phyloP scores from a whole-genome alignment of 1,140 invertebrate genomes.

The Nixonia krombeini region DNA sequence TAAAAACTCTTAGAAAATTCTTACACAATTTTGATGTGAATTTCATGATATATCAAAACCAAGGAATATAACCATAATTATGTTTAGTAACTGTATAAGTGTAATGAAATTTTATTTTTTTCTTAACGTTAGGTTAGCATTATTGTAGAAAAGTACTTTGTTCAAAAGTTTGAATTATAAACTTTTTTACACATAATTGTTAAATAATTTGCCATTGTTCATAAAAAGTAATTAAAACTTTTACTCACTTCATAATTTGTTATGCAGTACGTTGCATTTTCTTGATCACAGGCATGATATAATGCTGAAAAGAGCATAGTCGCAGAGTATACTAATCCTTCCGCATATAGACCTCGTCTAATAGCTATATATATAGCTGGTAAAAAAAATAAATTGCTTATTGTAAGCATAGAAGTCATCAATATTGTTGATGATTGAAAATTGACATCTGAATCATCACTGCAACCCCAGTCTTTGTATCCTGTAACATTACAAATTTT shows the following conservation, averaged over 20 bases:
- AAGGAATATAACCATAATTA: too few species aligned
- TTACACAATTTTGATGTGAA: too few species aligned
- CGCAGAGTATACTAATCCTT: constrained; percentile 85
- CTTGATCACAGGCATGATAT: constrained; percentile 83
- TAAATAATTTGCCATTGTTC: too few species aligned
- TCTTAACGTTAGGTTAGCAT: too few species aligned
- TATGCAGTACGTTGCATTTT: constrained; percentile 63
- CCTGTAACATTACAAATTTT: constrained; percentile 63
- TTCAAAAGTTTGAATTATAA: too few species aligned
- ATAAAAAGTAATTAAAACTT: constrained; percentile 6
- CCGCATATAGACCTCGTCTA: constrained; percentile 82
- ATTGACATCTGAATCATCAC: constrained; percentile 81
- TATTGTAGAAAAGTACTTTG: neutral
- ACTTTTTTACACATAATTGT: neutral
- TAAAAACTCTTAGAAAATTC: constrained; percentile 12
- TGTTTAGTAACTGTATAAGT: too few species aligned
- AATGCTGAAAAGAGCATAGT: constrained; percentile 92
- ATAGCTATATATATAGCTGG: constrained; percentile 87
- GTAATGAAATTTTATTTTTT: too few species aligned
- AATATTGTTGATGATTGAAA: constrained; percentile 77
- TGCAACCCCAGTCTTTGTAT: constrained; percentile 86
- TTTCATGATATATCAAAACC: too few species aligned
- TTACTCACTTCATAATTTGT: constrained; percentile 64
- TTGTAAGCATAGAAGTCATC: constrained; percentile 82
- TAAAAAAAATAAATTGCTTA: constrained; percentile 90